Conservation (phyloP, 92 coral and sea anemone genomes). For the Zoanthus sociatus region DNA sequence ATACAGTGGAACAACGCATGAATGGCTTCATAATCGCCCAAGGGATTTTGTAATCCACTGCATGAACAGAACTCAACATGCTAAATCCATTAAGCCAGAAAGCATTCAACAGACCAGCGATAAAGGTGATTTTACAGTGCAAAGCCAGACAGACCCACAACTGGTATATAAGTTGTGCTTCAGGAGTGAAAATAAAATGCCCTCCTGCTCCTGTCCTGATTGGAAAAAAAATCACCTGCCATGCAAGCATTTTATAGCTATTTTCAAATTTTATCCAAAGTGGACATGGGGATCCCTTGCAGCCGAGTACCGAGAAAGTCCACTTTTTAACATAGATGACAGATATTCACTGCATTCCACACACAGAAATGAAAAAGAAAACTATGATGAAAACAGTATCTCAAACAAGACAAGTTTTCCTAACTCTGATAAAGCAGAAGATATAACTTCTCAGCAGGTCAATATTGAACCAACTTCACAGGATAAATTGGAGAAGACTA, state of each 20-base stretch:
- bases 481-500: not conserved
- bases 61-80: slow-evolving; percentile 5
- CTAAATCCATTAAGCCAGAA: slow-evolving; percentile 4
- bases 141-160: slow-evolving; percentile 26
- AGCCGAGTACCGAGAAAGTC: slow-evolving; percentile 13
- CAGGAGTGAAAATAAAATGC: slow-evolving; percentile 12
- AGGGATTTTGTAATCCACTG: slow-evolving; percentile 15
- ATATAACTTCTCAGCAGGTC: not conserved
- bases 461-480: not conserved
- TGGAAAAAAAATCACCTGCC: slow-evolving; percentile 39
- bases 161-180: not conserved
- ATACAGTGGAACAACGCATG: too few species aligned
- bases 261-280: slow-evolving; percentile 13
- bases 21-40: not conserved
- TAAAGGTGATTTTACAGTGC: slow-evolving; percentile 28
- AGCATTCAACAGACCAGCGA: slow-evolving; percentile 4
- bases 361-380: not conserved
- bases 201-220: not conserved
- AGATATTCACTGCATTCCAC: not conserved
- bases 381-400: not conserved
- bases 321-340: slow-evolving; percentile 32
- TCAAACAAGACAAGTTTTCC: not conserved
- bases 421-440: not conserved
- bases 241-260: slow-evolving; percentile 48
- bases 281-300: slow-evolving; percentile 44